phyloP scores from a whole-genome alignment of 2,888 invertebrate genomes.

The Serripes groenlandicus region DNA sequence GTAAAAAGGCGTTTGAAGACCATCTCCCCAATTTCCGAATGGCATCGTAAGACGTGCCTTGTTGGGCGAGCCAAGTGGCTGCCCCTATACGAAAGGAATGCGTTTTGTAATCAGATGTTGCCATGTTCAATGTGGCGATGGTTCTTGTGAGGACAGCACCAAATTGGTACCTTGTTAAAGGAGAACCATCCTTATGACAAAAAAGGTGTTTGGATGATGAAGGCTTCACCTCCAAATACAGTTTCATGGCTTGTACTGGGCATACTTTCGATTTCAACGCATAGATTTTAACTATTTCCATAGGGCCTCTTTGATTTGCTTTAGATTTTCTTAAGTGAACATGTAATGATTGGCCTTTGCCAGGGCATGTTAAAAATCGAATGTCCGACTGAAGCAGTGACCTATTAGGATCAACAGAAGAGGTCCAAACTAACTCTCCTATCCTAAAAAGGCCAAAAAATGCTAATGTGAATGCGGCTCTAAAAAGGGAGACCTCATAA shows the following conservation, averaged over 20 bases:
- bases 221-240: not conserved
- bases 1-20: constrained; percentile 22
- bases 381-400: too few species aligned
- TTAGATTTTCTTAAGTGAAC: constrained; percentile 2
- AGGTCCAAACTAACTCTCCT: constrained; percentile 37
- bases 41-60: constrained; percentile 5
- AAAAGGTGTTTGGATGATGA: too few species aligned
- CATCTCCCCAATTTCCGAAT: constrained; percentile 43
- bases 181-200: constrained; percentile 21
- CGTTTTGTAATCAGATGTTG: not conserved
- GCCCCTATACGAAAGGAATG: constrained; percentile 51
- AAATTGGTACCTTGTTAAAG: constrained; percentile 40
- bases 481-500: constrained; percentile 40
- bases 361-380: too few species aligned
- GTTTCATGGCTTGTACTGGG: not conserved
- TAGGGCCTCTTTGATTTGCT: constrained; percentile 37
- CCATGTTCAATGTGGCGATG: not conserved
- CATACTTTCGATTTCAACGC: not conserved
- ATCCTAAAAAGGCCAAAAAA: constrained; percentile 50
- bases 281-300: too few species aligned
- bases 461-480: constrained; percentile 30
- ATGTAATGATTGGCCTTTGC: not conserved
- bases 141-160: constrained; percentile 36
- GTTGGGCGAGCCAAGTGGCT: constrained; percentile 34
- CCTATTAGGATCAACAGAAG: not conserved